These are phyloP conservation scores for Carollia perspicillata DNA, from an alignment of 2,113 vertebrate genomes.

Conservation along the genomic window DNA sequence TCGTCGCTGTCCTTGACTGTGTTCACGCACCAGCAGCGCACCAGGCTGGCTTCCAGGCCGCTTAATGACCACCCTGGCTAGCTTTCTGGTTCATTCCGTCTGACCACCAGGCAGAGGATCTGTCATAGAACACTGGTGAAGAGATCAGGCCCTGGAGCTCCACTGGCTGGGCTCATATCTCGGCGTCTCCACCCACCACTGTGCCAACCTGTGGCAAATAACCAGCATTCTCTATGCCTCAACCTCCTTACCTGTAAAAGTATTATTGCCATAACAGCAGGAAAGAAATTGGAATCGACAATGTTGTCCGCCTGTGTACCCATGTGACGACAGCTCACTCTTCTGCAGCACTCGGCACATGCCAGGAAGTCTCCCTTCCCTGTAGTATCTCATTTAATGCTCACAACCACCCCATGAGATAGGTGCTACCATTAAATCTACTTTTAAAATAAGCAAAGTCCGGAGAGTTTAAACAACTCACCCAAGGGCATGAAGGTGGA, in stretches of 20 bases:
- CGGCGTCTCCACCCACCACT: not conserved
- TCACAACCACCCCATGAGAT: rapidly evolving
- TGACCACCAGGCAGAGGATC: not conserved
- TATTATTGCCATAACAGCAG: not conserved
- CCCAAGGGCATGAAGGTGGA: not conserved
- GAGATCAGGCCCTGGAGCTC: not conserved
- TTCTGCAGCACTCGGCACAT: rapidly evolving
- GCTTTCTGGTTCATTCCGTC: not conserved
- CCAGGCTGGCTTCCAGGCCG: not conserved
- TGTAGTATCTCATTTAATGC: not conserved
- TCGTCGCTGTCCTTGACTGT: not conserved
- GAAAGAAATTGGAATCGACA: not conserved
- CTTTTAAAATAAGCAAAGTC: not conserved
- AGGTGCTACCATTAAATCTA: not conserved
- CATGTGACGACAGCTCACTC: no score
- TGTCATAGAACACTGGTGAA: not conserved
- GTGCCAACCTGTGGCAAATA: not conserved
- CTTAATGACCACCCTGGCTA: not conserved
- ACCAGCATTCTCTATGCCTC: not conserved
- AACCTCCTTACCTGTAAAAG: not conserved
- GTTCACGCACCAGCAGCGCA: not conserved
- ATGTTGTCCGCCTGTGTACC: not conserved
- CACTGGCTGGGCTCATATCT: not conserved
- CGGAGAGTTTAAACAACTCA: not conserved
- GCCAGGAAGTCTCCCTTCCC: not conserved